phyloP scores from a whole-genome alignment of 2,113 vertebrate species.

The Tinamus guttatus region DNA sequence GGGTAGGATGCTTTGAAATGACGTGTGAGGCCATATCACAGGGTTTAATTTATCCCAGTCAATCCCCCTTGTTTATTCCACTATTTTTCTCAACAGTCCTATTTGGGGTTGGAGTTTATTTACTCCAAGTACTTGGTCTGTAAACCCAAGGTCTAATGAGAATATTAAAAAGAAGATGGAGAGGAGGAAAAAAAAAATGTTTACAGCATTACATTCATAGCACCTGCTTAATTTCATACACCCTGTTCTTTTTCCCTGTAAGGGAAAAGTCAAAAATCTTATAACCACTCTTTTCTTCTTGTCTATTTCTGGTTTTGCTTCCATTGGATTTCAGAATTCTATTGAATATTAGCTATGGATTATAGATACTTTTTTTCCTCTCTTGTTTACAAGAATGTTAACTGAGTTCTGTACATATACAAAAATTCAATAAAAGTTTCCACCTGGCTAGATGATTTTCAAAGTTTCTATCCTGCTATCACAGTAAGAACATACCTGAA shows the following conservation, averaged over 20 bases:
- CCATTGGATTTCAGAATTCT: background rate
- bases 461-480: background rate
- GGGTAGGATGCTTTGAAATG: background rate
- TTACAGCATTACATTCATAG: background rate
- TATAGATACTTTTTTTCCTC: background rate
- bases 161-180: background rate
- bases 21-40: background rate
- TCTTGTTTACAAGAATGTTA: background rate
- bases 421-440: background rate
- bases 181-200: background rate
- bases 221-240: background rate
- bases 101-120: background rate
- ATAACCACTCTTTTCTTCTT: background rate
- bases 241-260: background rate
- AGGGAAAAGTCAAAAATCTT: background rate
- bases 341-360: background rate
- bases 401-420: background rate
- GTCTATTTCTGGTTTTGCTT: background rate
- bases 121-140: background rate
- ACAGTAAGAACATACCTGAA: background rate
- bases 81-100: background rate
- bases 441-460: background rate
- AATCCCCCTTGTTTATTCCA: background rate
- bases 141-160: background rate
- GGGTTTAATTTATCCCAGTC: background rate